phyloP scores from a whole-genome alignment of 2,797 vertebrate species.

The Poecile montanus region DNA sequence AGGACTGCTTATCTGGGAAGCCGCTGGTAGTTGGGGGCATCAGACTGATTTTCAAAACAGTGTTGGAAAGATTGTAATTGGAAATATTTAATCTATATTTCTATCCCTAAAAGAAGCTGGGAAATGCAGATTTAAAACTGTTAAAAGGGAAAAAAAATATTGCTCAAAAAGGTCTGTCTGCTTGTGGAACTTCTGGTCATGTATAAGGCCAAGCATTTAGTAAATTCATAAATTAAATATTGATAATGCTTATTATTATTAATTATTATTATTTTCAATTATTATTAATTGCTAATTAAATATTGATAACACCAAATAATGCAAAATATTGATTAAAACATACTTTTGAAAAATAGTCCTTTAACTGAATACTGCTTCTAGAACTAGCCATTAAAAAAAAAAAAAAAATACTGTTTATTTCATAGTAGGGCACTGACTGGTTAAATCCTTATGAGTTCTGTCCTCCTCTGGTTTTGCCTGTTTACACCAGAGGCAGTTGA shows the following conservation, averaged over 20 bases:
- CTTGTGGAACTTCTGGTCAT: not conserved
- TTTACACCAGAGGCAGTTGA: conserved; percentile 41
- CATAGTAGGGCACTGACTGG: not conserved
- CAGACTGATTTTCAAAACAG: not conserved
- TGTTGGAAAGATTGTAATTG: not conserved
- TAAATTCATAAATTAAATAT: not conserved
- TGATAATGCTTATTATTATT: not conserved
- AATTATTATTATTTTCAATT: too few relatives aligned
- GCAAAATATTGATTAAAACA: not conserved
- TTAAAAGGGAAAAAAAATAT: not conserved
- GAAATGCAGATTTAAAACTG: not conserved
- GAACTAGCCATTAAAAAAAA: not conserved
- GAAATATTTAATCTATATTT: not conserved
- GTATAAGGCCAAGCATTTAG: not conserved
- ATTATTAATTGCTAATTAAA: not conserved
- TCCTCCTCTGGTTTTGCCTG: conserved; percentile 28
- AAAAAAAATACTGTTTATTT: not conserved
- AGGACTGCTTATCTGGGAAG: not conserved
- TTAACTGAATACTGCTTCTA: not conserved
- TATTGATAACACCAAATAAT: not conserved
- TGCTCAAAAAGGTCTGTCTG: not conserved
- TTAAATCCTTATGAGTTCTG: not conserved
- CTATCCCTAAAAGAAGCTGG: not conserved
- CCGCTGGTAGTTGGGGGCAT: not conserved
- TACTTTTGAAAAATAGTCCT: not conserved